phyloP scores from a whole-genome alignment of 2,888 invertebrate genomes.

The Cremastobaeus sp. region DNA sequence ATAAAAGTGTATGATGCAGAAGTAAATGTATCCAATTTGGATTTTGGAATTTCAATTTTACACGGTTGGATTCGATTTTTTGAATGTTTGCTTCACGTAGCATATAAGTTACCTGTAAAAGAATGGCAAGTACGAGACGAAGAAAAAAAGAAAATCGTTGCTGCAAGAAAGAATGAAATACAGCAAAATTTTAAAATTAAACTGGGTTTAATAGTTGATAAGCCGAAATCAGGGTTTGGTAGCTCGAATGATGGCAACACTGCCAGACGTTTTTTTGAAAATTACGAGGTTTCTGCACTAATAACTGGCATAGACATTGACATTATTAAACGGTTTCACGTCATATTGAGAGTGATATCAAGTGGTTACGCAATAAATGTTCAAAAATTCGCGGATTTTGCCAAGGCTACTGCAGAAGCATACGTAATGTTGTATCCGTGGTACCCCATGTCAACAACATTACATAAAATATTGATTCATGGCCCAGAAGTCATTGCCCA shows the following conservation, averaged over 20 bases:
- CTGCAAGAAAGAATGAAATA: slow-evolving; percentile 53
- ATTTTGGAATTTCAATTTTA: slow-evolving; percentile 47
- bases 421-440: background rate
- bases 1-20: background rate
- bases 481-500: background rate
- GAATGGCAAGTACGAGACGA: slow-evolving; percentile 26
- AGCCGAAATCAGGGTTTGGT: slow-evolving; percentile 66
- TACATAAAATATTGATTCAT: slow-evolving; percentile 6
- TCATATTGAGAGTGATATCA: background rate
- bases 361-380: background rate
- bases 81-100: slow-evolving; percentile 40
- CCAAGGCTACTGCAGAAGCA: background rate
- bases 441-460: slow-evolving; percentile 5
- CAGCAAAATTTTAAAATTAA: slow-evolving; percentile 63
- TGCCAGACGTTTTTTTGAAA: slow-evolving; percentile 67
- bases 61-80: slow-evolving; percentile 51
- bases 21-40: background rate
- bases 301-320: background rate
- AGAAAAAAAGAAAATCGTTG: slow-evolving; percentile 30
- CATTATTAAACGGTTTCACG: background rate
- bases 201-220: slow-evolving; percentile 68
- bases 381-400: background rate
- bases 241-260: slow-evolving; percentile 68
- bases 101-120: slow-evolving; percentile 38
- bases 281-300: slow-evolving; percentile 46